Evolutionary conservation across 2,888 invertebrate genomes (phyloP).

Genomic region (Poecilus cupreus): DNA sequence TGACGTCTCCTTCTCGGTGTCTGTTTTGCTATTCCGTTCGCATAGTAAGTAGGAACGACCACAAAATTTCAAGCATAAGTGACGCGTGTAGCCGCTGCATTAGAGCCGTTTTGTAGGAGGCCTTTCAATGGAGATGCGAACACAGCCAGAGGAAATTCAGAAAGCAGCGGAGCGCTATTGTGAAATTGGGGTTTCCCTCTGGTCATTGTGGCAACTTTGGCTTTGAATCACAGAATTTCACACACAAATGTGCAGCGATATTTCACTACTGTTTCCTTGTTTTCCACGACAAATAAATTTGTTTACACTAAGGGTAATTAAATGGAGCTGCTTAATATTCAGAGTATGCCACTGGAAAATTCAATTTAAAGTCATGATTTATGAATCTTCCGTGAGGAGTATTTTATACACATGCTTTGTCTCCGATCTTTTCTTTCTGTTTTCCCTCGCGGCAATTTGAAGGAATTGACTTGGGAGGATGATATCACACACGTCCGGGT

Average conservation of each 20-base stretch:
- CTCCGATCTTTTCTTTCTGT: not conserved
- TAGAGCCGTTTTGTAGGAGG: not conserved
- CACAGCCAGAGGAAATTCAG: slow-evolving; percentile 20
- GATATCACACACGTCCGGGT: slow-evolving; percentile 16
- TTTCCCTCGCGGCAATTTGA: slow-evolving; percentile 7
- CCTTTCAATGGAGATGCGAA: slow-evolving; percentile 19
- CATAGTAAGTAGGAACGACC: not conserved
- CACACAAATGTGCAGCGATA: not conserved
- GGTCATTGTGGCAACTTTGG: not conserved
- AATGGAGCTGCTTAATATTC: not conserved
- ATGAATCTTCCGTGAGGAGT: not conserved
- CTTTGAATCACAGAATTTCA: not conserved
- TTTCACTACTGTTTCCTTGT: not conserved
- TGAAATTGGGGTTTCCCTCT: not conserved
- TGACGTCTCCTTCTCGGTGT: not conserved
- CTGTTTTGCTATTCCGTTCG: not conserved
- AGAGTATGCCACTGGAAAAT: not conserved
- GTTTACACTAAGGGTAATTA: not conserved
- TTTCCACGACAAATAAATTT: not conserved
- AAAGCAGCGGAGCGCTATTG: slow-evolving; percentile 1
- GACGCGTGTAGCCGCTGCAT: slow-evolving; percentile 30
- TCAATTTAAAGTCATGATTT: not conserved
- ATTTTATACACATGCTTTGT: not conserved
- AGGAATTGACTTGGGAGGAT: not conserved
- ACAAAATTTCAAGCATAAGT: slow-evolving; percentile 17